Conservation (phyloP, 2,113 vertebrate genomes). For the Equus przewalskii region DNA sequence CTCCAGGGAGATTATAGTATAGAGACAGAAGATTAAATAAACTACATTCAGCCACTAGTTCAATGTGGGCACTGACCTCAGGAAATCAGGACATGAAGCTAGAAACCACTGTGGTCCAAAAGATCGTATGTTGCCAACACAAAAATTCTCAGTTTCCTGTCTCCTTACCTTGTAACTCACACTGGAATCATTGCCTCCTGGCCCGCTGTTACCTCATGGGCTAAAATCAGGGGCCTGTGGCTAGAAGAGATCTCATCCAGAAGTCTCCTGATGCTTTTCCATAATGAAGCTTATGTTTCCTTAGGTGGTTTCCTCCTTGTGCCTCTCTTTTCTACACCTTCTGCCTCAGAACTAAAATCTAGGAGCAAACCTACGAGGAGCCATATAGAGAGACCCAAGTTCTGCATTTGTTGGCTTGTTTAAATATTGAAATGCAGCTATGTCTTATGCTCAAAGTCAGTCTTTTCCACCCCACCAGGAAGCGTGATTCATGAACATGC, state of each 20-base stretch:
- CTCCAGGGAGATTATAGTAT: neutral
- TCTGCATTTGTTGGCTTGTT: neutral
- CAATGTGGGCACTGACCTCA: neutral
- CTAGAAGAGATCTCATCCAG: neutral
- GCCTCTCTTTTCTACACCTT: neutral
- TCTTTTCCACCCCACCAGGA: neutral
- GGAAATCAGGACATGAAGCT: neutral
- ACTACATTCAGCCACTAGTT: neutral
- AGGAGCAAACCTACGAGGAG: neutral
- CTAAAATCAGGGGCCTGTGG: neutral
- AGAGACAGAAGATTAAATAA: slow-evolving; percentile 11
- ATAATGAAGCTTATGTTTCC: neutral
- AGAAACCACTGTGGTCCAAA: neutral
- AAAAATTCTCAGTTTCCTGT: neutral
- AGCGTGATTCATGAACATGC: neutral
- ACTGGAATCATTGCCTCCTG: neutral
- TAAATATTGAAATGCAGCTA: neutral
- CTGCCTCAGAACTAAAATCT: neutral
- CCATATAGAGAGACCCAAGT: neutral
- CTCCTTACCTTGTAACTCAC: neutral
- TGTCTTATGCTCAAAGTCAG: neutral
- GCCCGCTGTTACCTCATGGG: fast-evolving
- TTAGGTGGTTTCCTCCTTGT: neutral
- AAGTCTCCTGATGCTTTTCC: neutral
- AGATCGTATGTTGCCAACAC: neutral